Conservation (phyloP, 2,797 vertebrate genomes). For the Malurus splendens region DNA sequence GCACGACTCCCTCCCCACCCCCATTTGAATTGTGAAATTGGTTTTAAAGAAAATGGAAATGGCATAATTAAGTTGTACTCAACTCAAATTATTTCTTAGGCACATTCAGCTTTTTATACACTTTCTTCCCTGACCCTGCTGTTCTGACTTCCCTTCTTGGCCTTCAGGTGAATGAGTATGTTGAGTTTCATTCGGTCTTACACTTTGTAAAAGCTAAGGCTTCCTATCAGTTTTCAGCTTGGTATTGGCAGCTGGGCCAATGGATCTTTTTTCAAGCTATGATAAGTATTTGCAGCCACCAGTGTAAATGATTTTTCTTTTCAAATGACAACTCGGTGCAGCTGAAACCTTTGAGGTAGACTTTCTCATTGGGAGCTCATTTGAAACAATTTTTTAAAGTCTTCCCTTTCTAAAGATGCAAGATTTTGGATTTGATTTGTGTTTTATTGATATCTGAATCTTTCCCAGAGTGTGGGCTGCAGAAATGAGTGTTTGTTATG, state of each 20-base stretch:
- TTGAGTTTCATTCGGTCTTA: neutral
- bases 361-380: neutral
- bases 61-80: neutral
- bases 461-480: neutral
- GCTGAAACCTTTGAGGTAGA: neutral
- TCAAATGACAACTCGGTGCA: neutral
- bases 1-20: accelerated
- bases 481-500: neutral
- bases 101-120: neutral
- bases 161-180: neutral
- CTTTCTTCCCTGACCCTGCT: neutral
- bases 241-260: neutral
- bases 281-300: neutral
- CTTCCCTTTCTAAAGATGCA: neutral
- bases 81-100: neutral
- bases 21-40: neutral
- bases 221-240: neutral
- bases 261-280: neutral
- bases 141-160: neutral
- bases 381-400: neutral
- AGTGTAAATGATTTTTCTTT: neutral
- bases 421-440: neutral
- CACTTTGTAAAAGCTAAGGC: neutral
- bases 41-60: neutral
- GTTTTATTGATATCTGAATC: neutral